Evolutionary conservation across 2,113 vertebrate genomes (phyloP).

Genomic region (Salvelinus fontinalis): DNA sequence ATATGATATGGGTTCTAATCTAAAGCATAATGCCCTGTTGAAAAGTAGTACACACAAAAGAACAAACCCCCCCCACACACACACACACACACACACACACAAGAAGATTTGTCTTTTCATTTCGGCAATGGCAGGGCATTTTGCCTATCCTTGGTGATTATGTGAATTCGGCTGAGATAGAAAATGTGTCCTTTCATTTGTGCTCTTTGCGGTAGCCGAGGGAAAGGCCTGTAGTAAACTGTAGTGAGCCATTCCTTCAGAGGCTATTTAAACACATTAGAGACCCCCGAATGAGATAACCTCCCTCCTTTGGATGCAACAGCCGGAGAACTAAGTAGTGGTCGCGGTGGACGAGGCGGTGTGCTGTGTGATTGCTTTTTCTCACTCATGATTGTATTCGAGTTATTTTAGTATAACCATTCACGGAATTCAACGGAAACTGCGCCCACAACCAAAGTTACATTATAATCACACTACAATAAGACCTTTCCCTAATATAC

Average conservation of each 20-base stretch:
- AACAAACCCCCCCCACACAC: too few relatives aligned
- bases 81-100: too few relatives aligned
- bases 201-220: slow-evolving; percentile 5
- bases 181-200: slow-evolving; percentile 20
- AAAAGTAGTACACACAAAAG: too few relatives aligned
- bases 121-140: neutral
- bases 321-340: neutral
- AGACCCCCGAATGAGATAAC: slow-evolving; percentile 2
- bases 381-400: neutral
- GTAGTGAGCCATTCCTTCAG: neutral
- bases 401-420: neutral
- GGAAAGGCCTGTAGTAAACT: neutral
- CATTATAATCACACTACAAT: too few relatives aligned
- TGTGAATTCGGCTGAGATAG: slow-evolving; percentile 22
- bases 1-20: too few relatives aligned
- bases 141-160: slow-evolving; percentile 34
- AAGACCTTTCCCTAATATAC: too few relatives aligned
- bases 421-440: too few relatives aligned
- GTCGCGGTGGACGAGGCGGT: neutral
- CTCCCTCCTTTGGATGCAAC: neutral
- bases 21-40: too few relatives aligned
- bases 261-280: slow-evolving; percentile 11
- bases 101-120: neutral
- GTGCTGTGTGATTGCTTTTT: neutral
- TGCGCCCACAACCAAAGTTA: too few relatives aligned